Conservation (phyloP, 2,888 invertebrate species). For the Amphimallon solstitiale region DNA sequence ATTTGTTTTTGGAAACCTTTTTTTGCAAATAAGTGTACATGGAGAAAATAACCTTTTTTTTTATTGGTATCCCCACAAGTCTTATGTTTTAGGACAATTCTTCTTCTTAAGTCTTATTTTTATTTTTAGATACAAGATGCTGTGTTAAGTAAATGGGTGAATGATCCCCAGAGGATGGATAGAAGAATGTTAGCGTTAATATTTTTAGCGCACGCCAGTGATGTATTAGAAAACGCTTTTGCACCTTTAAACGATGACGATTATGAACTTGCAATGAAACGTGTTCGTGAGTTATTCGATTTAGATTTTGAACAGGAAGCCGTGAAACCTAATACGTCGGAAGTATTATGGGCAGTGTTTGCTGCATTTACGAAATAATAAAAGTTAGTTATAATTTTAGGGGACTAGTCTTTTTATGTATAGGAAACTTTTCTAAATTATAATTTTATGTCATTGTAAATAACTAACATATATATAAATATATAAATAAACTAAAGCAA, state of each 20-base stretch:
- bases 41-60: too few species aligned
- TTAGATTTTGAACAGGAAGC: slow-evolving; percentile 97
- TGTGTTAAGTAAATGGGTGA: slow-evolving; percentile 94
- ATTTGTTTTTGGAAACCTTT: too few species aligned
- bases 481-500: too few species aligned
- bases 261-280: slow-evolving; percentile 97
- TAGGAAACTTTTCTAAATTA: slow-evolving; percentile 39
- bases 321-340: slow-evolving; percentile 88
- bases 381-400: slow-evolving; percentile 18
- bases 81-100: too few species aligned
- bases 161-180: slow-evolving; percentile 97
- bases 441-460: slow-evolving; percentile 39
- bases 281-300: slow-evolving; percentile 94
- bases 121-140: slow-evolving; percentile 90
- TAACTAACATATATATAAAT: slow-evolving; percentile 25
- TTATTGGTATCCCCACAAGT: too few species aligned
- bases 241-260: slow-evolving; percentile 97
- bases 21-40: too few species aligned
- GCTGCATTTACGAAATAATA: slow-evolving; percentile 96
- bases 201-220: slow-evolving; percentile 96
- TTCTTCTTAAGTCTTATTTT: too few species aligned
- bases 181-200: slow-evolving; percentile 92
- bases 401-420: slow-evolving; percentile 39
- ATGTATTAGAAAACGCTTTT: slow-evolving; percentile 99
- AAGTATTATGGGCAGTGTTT: slow-evolving; percentile 99